These are phyloP conservation scores for Myioborus miniatus DNA, from an alignment of 2,797 vertebrate genomes.

Conservation along the genomic window DNA sequence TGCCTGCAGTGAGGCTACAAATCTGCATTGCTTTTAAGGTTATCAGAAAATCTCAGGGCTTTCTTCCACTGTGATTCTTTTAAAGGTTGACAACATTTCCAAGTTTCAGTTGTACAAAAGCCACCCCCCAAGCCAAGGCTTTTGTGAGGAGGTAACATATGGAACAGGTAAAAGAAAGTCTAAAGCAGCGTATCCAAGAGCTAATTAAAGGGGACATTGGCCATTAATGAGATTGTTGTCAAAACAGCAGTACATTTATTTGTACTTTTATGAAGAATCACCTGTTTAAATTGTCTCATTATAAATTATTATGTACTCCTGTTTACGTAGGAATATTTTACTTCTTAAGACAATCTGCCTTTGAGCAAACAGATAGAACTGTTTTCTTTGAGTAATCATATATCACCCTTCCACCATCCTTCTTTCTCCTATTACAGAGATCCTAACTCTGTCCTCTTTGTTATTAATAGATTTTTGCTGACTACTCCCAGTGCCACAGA, in stretches of 20 bases:
- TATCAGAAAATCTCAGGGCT: background rate
- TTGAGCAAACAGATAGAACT: conserved; percentile 20
- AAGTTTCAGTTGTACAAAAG: background rate
- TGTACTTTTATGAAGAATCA: background rate
- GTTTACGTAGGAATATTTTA: background rate
- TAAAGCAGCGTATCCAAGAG: background rate
- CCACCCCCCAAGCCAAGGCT: background rate
- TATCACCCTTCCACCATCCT: background rate
- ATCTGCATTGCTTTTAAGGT: background rate
- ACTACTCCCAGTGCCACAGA: background rate
- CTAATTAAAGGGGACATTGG: background rate
- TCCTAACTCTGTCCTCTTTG: background rate
- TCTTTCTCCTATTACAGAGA: conserved; percentile 17
- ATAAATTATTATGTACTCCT: background rate
- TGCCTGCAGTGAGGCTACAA: background rate
- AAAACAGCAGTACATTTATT: conserved; percentile 19
- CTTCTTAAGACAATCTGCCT: conserved; percentile 4
- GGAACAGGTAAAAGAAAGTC: background rate
- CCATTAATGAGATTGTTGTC: background rate
- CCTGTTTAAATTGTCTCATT: background rate
- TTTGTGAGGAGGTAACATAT: fast-evolving
- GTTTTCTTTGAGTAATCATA: background rate
- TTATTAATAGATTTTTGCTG: conserved; percentile 34
- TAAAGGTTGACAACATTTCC: background rate
- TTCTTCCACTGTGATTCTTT: background rate